Conservation (phyloP, 2,888 invertebrate species). For the Eupithecia pulchellata region DNA sequence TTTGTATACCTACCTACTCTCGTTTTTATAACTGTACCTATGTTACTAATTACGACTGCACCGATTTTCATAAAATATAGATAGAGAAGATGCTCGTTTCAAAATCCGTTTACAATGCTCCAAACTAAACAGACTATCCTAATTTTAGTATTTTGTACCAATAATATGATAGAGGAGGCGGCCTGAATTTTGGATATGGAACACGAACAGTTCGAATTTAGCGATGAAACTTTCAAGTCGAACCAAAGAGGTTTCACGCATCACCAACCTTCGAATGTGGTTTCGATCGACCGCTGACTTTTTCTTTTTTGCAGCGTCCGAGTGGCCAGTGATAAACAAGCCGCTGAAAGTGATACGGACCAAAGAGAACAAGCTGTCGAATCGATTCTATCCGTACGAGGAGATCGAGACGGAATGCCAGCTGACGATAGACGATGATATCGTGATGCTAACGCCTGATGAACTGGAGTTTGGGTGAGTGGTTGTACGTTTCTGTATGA, state of each 20-base stretch:
- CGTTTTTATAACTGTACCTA: no score
- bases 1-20: background rate
- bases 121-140: no score
- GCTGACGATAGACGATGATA: slow-evolving; percentile 97
- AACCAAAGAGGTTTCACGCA: slow-evolving; percentile 1
- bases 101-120: background rate
- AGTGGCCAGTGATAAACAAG: slow-evolving; percentile 95
- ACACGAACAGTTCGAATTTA: background rate
- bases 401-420: slow-evolving; percentile 99
- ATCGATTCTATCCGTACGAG: slow-evolving; percentile 97
- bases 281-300: slow-evolving; percentile 2
- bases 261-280: slow-evolving; percentile 16
- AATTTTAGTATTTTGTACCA: no score
- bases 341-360: slow-evolving; percentile 96
- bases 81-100: no score
- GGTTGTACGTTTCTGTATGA: background rate
- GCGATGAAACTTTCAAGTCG: no score
- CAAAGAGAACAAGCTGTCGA: slow-evolving; percentile 96
- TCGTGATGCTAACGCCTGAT: slow-evolving; percentile 97
- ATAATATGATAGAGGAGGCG: no score
- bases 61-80: background rate
- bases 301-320: slow-evolving; percentile 86
- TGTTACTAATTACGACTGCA: background rate
- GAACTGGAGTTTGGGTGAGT: slow-evolving; percentile 97
- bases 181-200: background rate